phyloP scores from a whole-genome alignment of 2,113 vertebrate genomes.

The Ailurus styani region DNA sequence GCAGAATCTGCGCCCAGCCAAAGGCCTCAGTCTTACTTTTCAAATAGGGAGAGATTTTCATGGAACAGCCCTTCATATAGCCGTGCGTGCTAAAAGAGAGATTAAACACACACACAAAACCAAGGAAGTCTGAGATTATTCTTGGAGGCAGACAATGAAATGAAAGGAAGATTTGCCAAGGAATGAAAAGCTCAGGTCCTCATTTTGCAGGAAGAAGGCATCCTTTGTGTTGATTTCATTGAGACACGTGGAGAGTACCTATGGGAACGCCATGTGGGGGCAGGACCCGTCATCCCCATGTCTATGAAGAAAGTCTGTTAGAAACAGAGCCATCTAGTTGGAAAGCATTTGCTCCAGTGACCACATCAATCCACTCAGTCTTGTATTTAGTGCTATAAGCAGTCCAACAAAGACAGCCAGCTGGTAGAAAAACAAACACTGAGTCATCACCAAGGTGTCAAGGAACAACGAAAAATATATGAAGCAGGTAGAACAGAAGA shows the following conservation, averaged over 20 bases:
- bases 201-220: not conserved
- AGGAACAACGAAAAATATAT: not conserved
- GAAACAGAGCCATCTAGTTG: not conserved
- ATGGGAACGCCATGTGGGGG: not conserved
- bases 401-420: not conserved
- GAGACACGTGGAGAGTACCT: accelerated
- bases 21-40: not conserved
- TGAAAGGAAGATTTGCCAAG: accelerated
- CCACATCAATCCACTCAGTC: accelerated
- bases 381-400: not conserved
- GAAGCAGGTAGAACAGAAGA: not conserved
- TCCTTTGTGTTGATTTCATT: too few relatives aligned
- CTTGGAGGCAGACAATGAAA: not conserved
- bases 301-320: not conserved
- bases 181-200: not conserved
- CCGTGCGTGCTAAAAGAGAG: not conserved
- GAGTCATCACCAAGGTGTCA: not conserved
- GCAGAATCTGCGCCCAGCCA: too few relatives aligned
- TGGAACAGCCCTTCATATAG: not conserved
- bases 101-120: not conserved
- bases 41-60: not conserved
- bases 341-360: accelerated
- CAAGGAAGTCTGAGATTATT: not conserved
- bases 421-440: not conserved
- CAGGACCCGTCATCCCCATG: not conserved